Evolutionary conservation across 2,113 vertebrate genomes (phyloP), one percentile per base, ranked within the genome.

Genomic region (Brachyhypopomus gauderio): DNA sequence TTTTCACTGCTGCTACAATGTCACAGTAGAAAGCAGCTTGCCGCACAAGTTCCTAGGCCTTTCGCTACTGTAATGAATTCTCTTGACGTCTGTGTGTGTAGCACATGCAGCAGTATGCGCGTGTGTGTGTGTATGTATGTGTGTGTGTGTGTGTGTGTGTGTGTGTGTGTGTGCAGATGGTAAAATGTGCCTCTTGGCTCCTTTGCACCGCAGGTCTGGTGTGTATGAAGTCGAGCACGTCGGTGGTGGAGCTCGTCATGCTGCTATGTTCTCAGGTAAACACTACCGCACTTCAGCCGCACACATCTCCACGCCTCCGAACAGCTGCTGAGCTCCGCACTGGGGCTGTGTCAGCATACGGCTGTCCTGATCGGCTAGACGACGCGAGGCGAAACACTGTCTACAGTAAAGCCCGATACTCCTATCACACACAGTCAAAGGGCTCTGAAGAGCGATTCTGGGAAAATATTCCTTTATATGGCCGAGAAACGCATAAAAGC

Each of bases 151-250:
- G 41, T 41, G 45, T 56, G 73, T 78, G 56, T 84, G 36, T 77
- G 19, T 75, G 23, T 64, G 30, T 19, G 41, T 80, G 52, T 60
- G 23, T 63, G 23, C 16, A n/a, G 69, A 0, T 60, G 14, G 34
- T 30, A 84, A 36, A 59, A 2, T 41, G 8, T 45, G 30, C 22
- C 23, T 56, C 55, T 41, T 76, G 86, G 89, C 9, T 86, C 79
- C 89, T 85, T 88, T 14, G 87, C 83, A 0, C 88, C 90, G 25
- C 88, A 99, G 97, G 97, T 89, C 94, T 99, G 59, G 97, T 99
- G 72, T 99, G 97, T 71, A 99, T 99, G 97, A 99, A 99, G 90
- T 99, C 97, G 0, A 99, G 97, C 89, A 99, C 97, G 0, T 99
- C 97, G 0, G 97, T 99, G 86, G 97, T 99, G 81, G 97, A 99